Evolutionary conservation across 2,113 vertebrate genomes (phyloP).

Genomic region (Cryptotis parvus): DNA sequence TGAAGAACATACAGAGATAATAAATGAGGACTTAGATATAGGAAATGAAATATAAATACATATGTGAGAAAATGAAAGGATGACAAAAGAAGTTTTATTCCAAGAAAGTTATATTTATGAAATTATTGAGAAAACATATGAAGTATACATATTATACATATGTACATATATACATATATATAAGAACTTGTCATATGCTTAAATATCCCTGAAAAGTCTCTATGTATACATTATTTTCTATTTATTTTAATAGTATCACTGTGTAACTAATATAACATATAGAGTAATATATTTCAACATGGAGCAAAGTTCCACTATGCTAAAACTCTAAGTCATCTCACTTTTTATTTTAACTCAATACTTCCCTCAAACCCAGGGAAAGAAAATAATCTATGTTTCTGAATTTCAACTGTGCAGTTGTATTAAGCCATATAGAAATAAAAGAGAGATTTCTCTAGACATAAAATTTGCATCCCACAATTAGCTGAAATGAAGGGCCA

Average conservation of each 20-base stretch:
- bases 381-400: neutral
- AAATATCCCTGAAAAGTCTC: too few relatives aligned
- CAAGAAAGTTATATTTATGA: neutral
- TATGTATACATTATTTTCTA: neutral
- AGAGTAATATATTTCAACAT: slow-evolving; percentile 21
- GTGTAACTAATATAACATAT: neutral
- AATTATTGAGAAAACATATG: neutral
- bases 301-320: slow-evolving; percentile 34
- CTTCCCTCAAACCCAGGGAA: neutral
- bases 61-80: neutral
- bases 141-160: too few relatives aligned
- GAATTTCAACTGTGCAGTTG: slow-evolving; percentile 49
- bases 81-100: too few relatives aligned
- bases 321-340: neutral
- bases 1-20: too few relatives aligned
- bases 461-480: neutral
- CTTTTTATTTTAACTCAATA: slow-evolving; percentile 41
- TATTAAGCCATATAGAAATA: slow-evolving; percentile 34
- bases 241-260: slow-evolving; percentile 29
- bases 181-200: neutral
- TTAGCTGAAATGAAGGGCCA: slow-evolving; percentile 62
- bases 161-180: neutral
- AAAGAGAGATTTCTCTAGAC: slow-evolving; percentile 45
- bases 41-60: neutral
- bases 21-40: neutral